Evolutionary conservation across 2,888 invertebrate species (phyloP), one percentile per base, ranked within the genome.

Genomic region (Choreutis nemorana): DNA sequence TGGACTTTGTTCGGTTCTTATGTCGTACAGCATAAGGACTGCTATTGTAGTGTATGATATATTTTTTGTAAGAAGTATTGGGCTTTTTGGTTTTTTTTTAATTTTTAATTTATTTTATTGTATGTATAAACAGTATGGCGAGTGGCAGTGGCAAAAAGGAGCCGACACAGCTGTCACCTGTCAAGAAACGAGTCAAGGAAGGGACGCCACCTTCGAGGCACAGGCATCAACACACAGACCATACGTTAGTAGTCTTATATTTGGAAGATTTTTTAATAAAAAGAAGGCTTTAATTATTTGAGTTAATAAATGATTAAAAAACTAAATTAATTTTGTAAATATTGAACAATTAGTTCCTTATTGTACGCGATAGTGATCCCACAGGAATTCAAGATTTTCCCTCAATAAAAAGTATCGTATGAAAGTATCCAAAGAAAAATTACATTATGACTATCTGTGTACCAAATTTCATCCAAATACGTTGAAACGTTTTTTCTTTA

Each of bases 151-250:
- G 90, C 54, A 93, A 92, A 63, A 92, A 94, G 62, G 89, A 89
- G 56, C 88, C 90, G 32, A 90, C 91, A 32, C 96, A 96, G 60
- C 75, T 97, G 48, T 96, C 95, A 48, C 97, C 97, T 2, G 96
- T 97, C 14, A 97, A 97, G 81, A 97, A 97, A 64, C 85, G 97
- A 10, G 96, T 97, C 23, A 97, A 97, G 65, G 97, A 97, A 59
- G 94, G 93, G 52, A 93, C 95, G 13, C 96, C 96, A 13, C 95
- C 92, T 3, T 73, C 77, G 2, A 34, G 75, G 23, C 85, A 86
- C 34, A 45, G 77, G 35, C 67, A 71, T 27, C 62, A 64, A 21
- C 61, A 64, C 29, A 68, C 71, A 32, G 70, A 73, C 7, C 66
- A 65, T 38, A 57, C 58, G 75, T 75, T 2, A 49, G 66, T 56